Conservation (phyloP, 2,113 vertebrate genomes). For the Candoia aspera region DNA sequence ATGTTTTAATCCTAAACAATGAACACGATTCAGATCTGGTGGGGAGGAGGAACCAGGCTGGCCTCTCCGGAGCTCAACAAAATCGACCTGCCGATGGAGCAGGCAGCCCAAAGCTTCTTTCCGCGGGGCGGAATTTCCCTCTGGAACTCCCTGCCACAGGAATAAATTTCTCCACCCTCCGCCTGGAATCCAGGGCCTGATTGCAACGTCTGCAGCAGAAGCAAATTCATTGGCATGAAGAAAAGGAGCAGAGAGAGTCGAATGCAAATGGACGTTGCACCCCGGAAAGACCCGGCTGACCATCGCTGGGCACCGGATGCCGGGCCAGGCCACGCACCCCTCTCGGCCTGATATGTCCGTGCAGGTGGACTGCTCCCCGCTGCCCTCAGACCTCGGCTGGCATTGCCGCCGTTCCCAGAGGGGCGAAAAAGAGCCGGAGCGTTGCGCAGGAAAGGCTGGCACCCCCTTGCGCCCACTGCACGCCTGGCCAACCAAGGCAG, state of each 20-base stretch:
- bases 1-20: background rate
- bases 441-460: background rate
- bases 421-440: no score
- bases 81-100: background rate
- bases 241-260: accelerated
- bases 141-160: background rate
- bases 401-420: background rate
- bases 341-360: background rate
- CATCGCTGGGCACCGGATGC: background rate
- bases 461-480: background rate
- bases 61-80: background rate
- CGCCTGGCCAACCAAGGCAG: accelerated
- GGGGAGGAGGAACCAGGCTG: background rate
- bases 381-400: background rate
- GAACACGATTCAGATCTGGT: background rate
- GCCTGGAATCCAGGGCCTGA: background rate
- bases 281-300: background rate
- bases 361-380: background rate
- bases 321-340: background rate
- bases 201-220: background rate
- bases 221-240: no score
- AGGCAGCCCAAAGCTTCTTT: background rate
- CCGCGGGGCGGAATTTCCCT: background rate
- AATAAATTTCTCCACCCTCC: background rate
- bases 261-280: background rate